These are phyloP conservation scores for Calliopsis andreniformis DNA, from an alignment of 1,140 invertebrate species.

Conservation along the genomic window DNA sequence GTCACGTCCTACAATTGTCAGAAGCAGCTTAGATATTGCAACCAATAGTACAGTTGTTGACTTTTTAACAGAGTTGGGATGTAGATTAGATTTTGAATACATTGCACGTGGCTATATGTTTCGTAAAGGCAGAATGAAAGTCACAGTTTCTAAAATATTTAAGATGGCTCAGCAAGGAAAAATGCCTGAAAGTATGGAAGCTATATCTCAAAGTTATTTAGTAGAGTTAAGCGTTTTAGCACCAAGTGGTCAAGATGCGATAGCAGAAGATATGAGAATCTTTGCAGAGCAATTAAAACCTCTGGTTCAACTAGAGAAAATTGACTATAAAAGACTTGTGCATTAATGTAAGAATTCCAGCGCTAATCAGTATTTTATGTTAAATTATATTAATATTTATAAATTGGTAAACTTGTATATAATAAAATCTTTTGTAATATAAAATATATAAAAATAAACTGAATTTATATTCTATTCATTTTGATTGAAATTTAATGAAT, in stretches of 20 bases:
- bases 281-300: slow-evolving; percentile 98
- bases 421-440: slow-evolving; percentile 19
- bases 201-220: slow-evolving; percentile 95
- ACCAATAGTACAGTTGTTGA: slow-evolving; percentile 94
- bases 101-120: slow-evolving; percentile 97
- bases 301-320: slow-evolving; percentile 93
- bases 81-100: slow-evolving; percentile 95
- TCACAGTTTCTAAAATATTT: slow-evolving; percentile 97
- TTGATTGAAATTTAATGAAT: background rate
- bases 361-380: background rate
- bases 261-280: slow-evolving; percentile 96
- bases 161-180: slow-evolving; percentile 90
- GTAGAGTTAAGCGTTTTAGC: slow-evolving; percentile 97
- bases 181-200: slow-evolving; percentile 87
- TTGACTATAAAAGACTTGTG: slow-evolving; percentile 91
- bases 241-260: slow-evolving; percentile 94
- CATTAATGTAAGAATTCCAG: slow-evolving; percentile 70
- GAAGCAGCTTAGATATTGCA: slow-evolving; percentile 95
- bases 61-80: slow-evolving; percentile 96
- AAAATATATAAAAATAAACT: background rate
- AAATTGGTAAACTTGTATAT: slow-evolving; percentile 3
- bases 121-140: slow-evolving; percentile 97
- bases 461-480: background rate
- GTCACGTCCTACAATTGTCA: slow-evolving; percentile 92
- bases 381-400: slow-evolving; percentile 11